These are phyloP conservation scores for Drosophila longiperda DNA, from an alignment of 2,888 invertebrate genomes.

Conservation along the genomic window DNA sequence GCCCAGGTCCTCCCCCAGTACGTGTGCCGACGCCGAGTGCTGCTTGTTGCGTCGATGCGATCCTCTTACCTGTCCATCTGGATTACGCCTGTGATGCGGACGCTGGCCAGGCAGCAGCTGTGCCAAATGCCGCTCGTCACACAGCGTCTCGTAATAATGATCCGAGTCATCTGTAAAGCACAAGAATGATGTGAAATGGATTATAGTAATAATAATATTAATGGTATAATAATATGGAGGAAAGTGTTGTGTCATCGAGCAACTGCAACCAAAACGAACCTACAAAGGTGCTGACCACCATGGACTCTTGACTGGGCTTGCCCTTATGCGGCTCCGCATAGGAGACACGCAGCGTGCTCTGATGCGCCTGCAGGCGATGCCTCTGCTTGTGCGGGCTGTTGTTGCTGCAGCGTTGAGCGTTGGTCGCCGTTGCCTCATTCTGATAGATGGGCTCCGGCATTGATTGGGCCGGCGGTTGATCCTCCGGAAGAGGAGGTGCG, in stretches of 20 bases:
- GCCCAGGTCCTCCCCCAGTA: conserved; percentile 75
- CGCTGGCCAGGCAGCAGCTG: conserved; percentile 62
- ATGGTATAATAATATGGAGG: not conserved
- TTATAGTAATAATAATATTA: not conserved
- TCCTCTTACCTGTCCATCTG: conserved; percentile 50
- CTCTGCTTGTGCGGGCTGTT: conserved; percentile 18
- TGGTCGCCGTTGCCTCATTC: conserved; percentile 64
- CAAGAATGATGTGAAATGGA: not conserved
- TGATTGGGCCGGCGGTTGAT: conserved; percentile 35
- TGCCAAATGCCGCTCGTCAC: conserved; percentile 76
- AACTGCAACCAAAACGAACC: conserved; percentile 67
- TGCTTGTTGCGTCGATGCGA: conserved; percentile 71
- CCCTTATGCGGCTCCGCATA: conserved; percentile 55
- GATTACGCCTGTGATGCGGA: conserved; percentile 50
- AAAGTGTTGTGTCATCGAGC: not conserved
- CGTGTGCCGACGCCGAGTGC: conserved; percentile 77
- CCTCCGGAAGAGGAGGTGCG: not conserved
- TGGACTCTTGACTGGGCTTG: conserved; percentile 63
- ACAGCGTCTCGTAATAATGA: conserved; percentile 89
- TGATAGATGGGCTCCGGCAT: conserved; percentile 82
- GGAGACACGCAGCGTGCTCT: conserved; percentile 75
- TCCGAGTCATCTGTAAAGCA: conserved; percentile 88
- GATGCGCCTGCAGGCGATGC: conserved; percentile 34
- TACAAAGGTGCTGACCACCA: conserved; percentile 83
- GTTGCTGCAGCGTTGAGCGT: conserved; percentile 40